These are phyloP conservation scores for Xanthorhoe designata DNA, from an alignment of 2,888 invertebrate genomes.

Conservation along the genomic window DNA sequence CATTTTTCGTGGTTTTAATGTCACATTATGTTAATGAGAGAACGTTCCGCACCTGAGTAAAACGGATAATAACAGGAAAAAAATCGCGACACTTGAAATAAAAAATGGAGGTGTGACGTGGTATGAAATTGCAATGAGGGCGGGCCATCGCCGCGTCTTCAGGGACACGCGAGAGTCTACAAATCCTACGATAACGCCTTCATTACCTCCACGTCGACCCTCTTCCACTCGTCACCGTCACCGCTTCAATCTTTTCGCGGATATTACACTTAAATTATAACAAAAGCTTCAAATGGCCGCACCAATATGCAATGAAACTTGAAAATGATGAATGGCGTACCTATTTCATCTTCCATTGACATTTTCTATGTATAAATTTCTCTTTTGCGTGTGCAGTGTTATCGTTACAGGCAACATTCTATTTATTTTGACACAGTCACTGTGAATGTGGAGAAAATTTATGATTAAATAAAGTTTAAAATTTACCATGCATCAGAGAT, in stretches of 20 bases:
- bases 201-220: constrained; percentile 82
- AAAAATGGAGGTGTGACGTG: constrained; percentile 57
- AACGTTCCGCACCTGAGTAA: constrained; percentile 23
- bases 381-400: constrained; percentile 27
- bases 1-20: neutral
- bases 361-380: constrained; percentile 49
- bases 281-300: constrained; percentile 67
- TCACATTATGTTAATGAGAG: constrained; percentile 7
- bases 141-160: constrained; percentile 40
- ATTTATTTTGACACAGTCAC: neutral
- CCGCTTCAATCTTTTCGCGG: constrained; percentile 80
- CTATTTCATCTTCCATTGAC: constrained; percentile 61
- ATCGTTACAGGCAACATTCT: neutral
- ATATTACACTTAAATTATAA: constrained; percentile 82
- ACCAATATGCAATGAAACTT: constrained; percentile 61
- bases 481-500: no score
- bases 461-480: no score
- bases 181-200: constrained; percentile 76
- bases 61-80: constrained; percentile 13
- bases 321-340: constrained; percentile 71
- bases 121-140: constrained; percentile 67
- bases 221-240: constrained; percentile 75
- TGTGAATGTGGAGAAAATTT: neutral
- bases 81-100: constrained; percentile 50
- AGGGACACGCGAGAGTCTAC: constrained; percentile 49